phyloP scores from a whole-genome alignment of 2,113 vertebrate genomes.

The Parus major region DNA sequence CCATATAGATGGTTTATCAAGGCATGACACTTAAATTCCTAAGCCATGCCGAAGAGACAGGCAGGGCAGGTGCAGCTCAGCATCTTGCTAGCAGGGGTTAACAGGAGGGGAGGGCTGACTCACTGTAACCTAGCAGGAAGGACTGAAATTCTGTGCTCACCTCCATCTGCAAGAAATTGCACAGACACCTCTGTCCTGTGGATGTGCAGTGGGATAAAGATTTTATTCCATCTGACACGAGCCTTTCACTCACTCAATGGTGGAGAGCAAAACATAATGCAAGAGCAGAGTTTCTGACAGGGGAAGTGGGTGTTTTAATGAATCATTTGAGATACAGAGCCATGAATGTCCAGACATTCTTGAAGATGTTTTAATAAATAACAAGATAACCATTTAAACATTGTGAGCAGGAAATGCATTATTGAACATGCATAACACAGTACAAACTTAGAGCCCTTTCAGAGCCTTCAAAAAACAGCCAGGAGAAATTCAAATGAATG shows the following conservation, averaged over 20 bases:
- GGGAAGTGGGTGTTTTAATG: conserved; percentile 27
- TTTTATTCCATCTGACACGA: not conserved
- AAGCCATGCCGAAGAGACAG: not conserved
- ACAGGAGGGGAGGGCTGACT: not conserved
- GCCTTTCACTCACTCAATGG: not conserved
- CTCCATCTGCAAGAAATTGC: not conserved
- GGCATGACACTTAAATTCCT: not conserved
- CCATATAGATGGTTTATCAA: not conserved
- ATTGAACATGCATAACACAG: conserved; percentile 44
- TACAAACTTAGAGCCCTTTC: conserved; percentile 10
- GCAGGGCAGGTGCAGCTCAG: not conserved
- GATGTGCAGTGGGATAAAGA: not conserved
- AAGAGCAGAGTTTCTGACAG: not conserved
- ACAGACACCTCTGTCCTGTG: not conserved
- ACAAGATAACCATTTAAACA: conserved; percentile 63
- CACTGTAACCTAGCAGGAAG: not conserved
- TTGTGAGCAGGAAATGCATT: conserved; percentile 51
- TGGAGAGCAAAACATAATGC: conserved; percentile 1
- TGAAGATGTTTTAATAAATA: conserved; percentile 66
- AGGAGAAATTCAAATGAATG: not conserved
- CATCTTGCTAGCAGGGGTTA: not conserved
- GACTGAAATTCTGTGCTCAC: not conserved
- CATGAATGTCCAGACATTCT: conserved; percentile 45
- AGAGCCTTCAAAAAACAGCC: conserved; percentile 9
- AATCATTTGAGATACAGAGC: conserved; percentile 57